These are phyloP conservation scores for Epiperipatus broadwayi DNA, from an alignment of 2,888 invertebrate genomes.

Conservation along the genomic window DNA sequence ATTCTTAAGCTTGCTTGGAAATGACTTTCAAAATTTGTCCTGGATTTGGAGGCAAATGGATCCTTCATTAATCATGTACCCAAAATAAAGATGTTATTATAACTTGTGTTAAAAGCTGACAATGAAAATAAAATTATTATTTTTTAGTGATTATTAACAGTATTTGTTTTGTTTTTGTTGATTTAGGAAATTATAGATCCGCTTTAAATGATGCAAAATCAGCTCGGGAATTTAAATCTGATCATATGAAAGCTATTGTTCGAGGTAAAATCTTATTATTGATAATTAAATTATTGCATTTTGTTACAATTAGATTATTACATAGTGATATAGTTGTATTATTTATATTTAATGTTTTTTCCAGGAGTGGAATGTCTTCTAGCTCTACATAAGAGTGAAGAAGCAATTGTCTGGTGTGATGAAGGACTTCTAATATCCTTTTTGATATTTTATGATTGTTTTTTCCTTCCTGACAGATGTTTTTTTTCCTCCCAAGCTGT, in stretches of 20 bases:
- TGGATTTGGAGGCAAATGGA: too few relatives aligned
- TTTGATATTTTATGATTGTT: too few relatives aligned
- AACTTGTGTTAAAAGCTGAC: too few relatives aligned
- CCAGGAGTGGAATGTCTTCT: constrained; percentile 55
- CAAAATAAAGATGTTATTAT: too few relatives aligned
- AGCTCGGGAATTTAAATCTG: constrained; percentile 51
- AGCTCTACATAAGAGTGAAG: constrained; percentile 44
- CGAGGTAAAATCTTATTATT: constrained; percentile 23
- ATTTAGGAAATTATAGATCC: constrained; percentile 37
- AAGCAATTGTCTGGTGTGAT: constrained; percentile 50
- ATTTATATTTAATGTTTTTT: constrained; percentile 9
- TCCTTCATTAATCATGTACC: too few relatives aligned
- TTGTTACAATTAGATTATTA: neutral
- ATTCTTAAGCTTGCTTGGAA: too few relatives aligned
- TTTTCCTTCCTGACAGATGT: too few relatives aligned
- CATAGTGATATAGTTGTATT: neutral
- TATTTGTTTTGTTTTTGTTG: constrained; percentile 7
- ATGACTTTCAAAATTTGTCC: too few relatives aligned
- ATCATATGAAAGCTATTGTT: constrained; percentile 53
- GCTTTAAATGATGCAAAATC: constrained; percentile 56
- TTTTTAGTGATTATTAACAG: too few relatives aligned
- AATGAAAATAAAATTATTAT: too few relatives aligned
- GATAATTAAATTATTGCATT: neutral
- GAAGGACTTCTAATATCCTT: constrained; percentile 41
- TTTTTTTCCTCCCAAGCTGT: too few relatives aligned